phyloP scores from a whole-genome alignment of 2,888 invertebrate species.

The Emesis russula region DNA sequence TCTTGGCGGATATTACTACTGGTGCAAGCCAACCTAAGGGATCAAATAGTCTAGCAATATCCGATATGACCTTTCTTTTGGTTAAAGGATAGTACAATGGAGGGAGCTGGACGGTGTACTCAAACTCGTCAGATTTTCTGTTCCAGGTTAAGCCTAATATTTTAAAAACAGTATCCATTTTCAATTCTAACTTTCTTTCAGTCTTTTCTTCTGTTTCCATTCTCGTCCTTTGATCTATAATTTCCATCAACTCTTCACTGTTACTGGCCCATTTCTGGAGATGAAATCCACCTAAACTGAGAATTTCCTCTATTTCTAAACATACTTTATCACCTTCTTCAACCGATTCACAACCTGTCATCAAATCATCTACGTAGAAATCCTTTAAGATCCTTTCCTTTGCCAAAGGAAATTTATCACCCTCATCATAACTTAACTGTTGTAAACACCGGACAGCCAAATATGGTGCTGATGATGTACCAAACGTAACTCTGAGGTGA shows the following conservation, averaged over 20 bases:
- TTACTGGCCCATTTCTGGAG: constrained; percentile 88
- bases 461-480: constrained; percentile 87
- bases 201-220: neutral
- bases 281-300: constrained; percentile 88
- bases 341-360: constrained; percentile 82
- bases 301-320: constrained; percentile 82
- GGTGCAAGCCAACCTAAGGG: constrained; percentile 89
- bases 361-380: constrained; percentile 84
- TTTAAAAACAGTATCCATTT: constrained; percentile 79
- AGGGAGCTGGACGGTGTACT: constrained; percentile 81
- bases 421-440: constrained; percentile 85
- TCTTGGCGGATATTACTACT: constrained; percentile 76
- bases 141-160: constrained; percentile 88
- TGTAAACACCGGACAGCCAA: constrained; percentile 86
- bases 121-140: constrained; percentile 76
- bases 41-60: constrained; percentile 88
- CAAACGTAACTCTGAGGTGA: constrained; percentile 86
- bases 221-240: constrained; percentile 24
- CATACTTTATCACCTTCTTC: constrained; percentile 74
- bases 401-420: constrained; percentile 74
- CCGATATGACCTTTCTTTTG: constrained; percentile 88
- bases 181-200: constrained; percentile 45
- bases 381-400: constrained; percentile 69
- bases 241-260: constrained; percentile 64
- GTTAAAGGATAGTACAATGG: constrained; percentile 74